Evolutionary conservation across 2,888 invertebrate genomes (phyloP).

Genomic region (Tetheella fluctuosa): DNA sequence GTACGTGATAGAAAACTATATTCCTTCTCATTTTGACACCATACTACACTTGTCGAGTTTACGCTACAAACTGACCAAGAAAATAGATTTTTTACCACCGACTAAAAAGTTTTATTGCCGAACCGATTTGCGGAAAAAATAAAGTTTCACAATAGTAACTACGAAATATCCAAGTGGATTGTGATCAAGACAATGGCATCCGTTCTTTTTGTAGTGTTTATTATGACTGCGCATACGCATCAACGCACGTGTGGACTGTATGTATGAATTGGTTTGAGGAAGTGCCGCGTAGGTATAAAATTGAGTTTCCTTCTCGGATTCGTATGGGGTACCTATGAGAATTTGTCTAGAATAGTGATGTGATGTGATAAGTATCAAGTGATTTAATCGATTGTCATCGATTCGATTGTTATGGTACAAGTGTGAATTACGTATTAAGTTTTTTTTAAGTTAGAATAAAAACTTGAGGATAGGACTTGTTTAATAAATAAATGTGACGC

Average conservation of each 20-base stretch:
- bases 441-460: too few species aligned
- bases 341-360: neutral
- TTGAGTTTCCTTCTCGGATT: neutral
- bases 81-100: slow-evolving; percentile 15
- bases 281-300: slow-evolving; percentile 14
- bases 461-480: too few species aligned
- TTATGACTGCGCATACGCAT: slow-evolving; percentile 15
- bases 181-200: slow-evolving; percentile 28
- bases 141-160: slow-evolving; percentile 26
- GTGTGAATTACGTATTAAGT: too few species aligned
- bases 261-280: slow-evolving; percentile 12
- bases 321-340: neutral
- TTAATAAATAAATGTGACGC: neutral
- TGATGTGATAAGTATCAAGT: neutral
- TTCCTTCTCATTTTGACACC: slow-evolving; percentile 59
- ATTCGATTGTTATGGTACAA: neutral
- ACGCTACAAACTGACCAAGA: neutral
- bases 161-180: slow-evolving; percentile 25
- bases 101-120: slow-evolving; percentile 29
- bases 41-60: slow-evolving; percentile 25
- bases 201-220: slow-evolving; percentile 11
- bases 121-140: slow-evolving; percentile 28
- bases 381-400: neutral
- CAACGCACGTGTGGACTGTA: slow-evolving; percentile 16
- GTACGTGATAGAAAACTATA: slow-evolving; percentile 46